Base-by-base conservation (phyloP, 2,797 vertebrate genomes). In the Myotis vivesi region DNA sequence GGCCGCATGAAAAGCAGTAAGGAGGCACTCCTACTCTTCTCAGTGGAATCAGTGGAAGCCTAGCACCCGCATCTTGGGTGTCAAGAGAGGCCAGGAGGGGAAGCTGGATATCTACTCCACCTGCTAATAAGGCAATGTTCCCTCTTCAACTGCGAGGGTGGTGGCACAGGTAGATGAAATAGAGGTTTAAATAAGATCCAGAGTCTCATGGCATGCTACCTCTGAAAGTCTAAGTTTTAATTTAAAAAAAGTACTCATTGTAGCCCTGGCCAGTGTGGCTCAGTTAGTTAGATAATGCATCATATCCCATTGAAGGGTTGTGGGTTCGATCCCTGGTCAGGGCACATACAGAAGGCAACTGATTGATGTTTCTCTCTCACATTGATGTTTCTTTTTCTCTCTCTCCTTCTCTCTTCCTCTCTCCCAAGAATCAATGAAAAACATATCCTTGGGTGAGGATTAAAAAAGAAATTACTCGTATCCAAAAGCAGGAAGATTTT, bases 401-500 rank as follows among this genome's bases (percentile, higher is more conserved):
- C 16, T 64, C 62, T 66, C 64, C n/a, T 33, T 33, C n/a, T 20
- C n/a, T 33, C n/a, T 33, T 68, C 64, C 17, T 36, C n/a, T 36
- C 64, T 33, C 16, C 17, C 16, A 33, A 68, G 64, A 20, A 36
- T 68, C 64, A 68, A 36, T 68, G n/a, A 68, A 33, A 68, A 68
- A 5, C 64, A 68, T 33, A 68, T 68, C 64, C 64, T 33, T 33
- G n/a, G 17, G 64, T 20, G 17, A 33, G 64, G 64, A 36, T 33
- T 36, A 4, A 44, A 8, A 51, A 79, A 62, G 25, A 72, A 33
- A 90, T 36, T 49, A 66, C 11, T 91, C 6, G 1, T 73, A 22
- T 51, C 76, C 76, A 94, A n/a, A 75, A 51, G 46, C 73, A 75
- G 71, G 72, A 76, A 76, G 84, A 38, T 89, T 81, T 90, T 30